phyloP scores from a whole-genome alignment of 2,888 invertebrate genomes.

The Andrena praecox region DNA sequence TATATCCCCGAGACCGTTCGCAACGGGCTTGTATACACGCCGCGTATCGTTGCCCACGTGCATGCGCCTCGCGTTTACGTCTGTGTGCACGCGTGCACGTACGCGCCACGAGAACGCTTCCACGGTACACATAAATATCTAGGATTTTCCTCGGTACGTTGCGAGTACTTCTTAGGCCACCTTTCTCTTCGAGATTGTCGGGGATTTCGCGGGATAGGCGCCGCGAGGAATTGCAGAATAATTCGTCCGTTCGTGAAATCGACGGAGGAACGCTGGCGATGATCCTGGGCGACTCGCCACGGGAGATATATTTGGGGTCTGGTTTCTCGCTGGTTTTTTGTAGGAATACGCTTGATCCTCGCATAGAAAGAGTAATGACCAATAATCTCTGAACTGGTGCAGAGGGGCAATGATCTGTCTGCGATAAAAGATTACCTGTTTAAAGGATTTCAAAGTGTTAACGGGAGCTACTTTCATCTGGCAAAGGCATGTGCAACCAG shows the following conservation, averaged over 20 bases:
- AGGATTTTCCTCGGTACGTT: conserved; percentile 53
- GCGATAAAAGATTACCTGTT: too few species aligned
- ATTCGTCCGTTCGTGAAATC: conserved; percentile 47
- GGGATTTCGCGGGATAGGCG: conserved; percentile 45
- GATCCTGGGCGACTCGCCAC: background rate
- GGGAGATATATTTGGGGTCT: background rate
- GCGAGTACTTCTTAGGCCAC: conserved; percentile 50
- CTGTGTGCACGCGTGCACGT: conserved; percentile 30
- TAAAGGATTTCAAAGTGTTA: too few species aligned
- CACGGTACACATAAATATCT: conserved; percentile 71
- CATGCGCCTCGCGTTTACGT: background rate
- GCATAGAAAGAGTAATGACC: too few species aligned
- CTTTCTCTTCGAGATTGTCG: conserved; percentile 56
- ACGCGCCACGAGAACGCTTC: conserved; percentile 42
- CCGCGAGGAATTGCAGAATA: conserved; percentile 45
- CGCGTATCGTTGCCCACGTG: conserved; percentile 31
- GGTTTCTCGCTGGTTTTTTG: background rate
- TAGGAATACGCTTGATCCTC: background rate
- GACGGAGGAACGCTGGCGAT: conserved; percentile 22
- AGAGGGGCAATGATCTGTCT: too few species aligned
- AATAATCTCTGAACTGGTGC: too few species aligned
- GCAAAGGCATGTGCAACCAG: too few species aligned
- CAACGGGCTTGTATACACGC: conserved; percentile 35
- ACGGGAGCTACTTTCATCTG: too few species aligned
- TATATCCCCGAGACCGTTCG: conserved; percentile 57